phyloP scores from a whole-genome alignment of 1,140 invertebrate genomes.

The Brachionus sp. region DNA sequence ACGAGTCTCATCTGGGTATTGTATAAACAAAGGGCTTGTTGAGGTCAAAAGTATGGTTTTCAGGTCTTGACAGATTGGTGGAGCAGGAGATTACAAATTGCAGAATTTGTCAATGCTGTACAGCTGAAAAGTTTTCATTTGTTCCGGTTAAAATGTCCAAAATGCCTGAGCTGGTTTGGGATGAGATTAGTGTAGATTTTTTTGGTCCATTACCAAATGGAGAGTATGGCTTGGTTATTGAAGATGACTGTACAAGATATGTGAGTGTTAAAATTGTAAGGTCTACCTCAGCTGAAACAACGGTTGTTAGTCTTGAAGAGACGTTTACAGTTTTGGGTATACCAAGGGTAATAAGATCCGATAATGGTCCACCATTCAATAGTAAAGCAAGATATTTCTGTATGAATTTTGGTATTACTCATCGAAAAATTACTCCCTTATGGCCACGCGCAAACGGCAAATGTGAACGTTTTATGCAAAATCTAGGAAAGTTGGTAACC shows the following conservation, averaged over 20 bases:
- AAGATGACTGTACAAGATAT: background rate
- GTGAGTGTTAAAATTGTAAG: background rate
- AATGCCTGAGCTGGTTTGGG: background rate
- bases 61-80: constrained; percentile 46
- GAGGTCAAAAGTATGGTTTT: constrained; percentile 48
- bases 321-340: background rate
- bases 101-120: background rate
- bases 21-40: constrained; percentile 48
- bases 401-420: background rate
- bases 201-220: background rate
- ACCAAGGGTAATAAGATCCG: background rate
- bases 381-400: background rate
- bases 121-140: background rate
- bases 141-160: background rate
- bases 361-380: background rate
- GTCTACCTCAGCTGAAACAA: background rate
- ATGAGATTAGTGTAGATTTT: background rate
- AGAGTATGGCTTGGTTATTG: background rate
- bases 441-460: background rate
- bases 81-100: constrained; percentile 46
- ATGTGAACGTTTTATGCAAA: background rate
- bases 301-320: background rate
- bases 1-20: constrained; percentile 48
- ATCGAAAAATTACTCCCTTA: background rate
- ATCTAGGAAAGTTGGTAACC: background rate